phyloP scores from a whole-genome alignment of 2,888 invertebrate species.

The Tetheella fluctuosa region DNA sequence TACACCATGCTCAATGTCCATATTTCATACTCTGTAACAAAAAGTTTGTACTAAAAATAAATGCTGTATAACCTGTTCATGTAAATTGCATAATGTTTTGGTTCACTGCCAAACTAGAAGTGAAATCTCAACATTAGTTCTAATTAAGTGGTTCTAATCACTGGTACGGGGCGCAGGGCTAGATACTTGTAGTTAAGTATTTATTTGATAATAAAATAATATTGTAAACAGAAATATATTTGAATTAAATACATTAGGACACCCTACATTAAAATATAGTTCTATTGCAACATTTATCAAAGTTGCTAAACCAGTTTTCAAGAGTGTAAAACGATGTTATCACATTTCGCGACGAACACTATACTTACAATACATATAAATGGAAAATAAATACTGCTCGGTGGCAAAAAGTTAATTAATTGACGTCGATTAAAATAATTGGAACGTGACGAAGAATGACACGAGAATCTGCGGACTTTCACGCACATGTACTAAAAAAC shows the following conservation, averaged over 20 bases:
- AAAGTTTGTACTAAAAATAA: slow-evolving; percentile 3
- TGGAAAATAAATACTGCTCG: not conserved
- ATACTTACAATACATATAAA: slow-evolving; percentile 2
- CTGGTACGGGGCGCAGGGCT: too few relatives aligned
- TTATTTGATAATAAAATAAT: not conserved
- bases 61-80: too few relatives aligned
- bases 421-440: slow-evolving; percentile 2
- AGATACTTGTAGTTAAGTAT: not conserved
- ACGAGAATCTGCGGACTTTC: not conserved
- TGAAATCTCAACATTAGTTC: not conserved
- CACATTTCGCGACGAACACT: not conserved
- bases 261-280: not conserved
- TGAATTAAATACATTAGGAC: not conserved
- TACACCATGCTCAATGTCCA: slow-evolving; percentile 77
- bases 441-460: not conserved
- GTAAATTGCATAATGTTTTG: not conserved
- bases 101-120: not conserved
- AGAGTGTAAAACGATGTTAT: not conserved
- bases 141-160: too few relatives aligned
- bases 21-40: slow-evolving; percentile 65
- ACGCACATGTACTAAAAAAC: not conserved
- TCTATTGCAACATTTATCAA: not conserved
- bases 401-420: not conserved
- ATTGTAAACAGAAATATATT: not conserved
- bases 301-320: not conserved